phyloP scores from a whole-genome alignment of 2,888 invertebrate species.

The Bimastos eiseni region DNA sequence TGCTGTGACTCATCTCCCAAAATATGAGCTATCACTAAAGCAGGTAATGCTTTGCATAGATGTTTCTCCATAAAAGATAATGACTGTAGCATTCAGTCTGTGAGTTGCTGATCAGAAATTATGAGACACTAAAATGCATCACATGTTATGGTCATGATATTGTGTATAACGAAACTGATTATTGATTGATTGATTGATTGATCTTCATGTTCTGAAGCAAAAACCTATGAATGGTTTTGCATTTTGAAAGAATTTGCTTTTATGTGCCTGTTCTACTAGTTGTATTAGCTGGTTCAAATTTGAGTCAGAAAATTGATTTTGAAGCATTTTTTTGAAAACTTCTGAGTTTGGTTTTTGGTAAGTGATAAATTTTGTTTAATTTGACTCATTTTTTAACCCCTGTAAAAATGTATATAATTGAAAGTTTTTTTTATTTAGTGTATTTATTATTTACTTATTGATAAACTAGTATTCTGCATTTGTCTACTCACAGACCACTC shows the following conservation, averaged over 20 bases:
- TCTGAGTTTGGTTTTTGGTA: background rate
- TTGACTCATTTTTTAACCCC: background rate
- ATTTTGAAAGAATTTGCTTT: background rate
- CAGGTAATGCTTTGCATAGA: constrained; percentile 52
- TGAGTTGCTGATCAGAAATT: background rate
- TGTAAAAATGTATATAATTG: background rate
- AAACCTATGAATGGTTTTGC: background rate
- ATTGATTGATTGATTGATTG: too few relatives aligned
- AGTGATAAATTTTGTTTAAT: background rate
- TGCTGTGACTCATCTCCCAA: constrained; percentile 70
- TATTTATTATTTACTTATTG: background rate
- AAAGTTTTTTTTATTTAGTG: background rate
- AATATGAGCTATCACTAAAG: constrained; percentile 66
- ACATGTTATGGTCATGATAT: background rate
- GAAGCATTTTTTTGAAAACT: background rate
- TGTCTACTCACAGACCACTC: background rate
- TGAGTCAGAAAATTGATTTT: background rate
- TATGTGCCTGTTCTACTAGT: background rate
- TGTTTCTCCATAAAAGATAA: background rate
- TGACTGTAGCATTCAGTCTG: background rate
- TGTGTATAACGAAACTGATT: too few relatives aligned
- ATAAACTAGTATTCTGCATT: background rate
- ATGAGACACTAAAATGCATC: too few relatives aligned
- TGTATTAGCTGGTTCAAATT: background rate
- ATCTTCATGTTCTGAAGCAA: background rate